phyloP scores from a whole-genome alignment of 2,797 vertebrate genomes.

The Pangasius larnaudii region DNA sequence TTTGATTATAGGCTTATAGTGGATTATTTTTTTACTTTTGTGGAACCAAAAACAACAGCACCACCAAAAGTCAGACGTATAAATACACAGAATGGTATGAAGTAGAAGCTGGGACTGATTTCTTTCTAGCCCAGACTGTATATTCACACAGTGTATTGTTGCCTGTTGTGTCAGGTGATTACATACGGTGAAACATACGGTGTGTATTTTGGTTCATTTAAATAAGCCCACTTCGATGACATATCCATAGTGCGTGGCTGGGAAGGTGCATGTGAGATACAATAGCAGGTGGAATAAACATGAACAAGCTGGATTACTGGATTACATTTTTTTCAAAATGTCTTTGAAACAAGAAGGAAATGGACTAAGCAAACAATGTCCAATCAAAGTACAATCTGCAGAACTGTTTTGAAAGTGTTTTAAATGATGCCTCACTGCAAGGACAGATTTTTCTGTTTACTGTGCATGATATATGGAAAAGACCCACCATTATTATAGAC shows the following conservation, averaged over 20 bases:
- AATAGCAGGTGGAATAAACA: not conserved
- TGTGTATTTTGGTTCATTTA: not conserved
- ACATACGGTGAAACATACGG: not conserved
- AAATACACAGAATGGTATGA: not conserved
- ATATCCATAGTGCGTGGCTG: not conserved
- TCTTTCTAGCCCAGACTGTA: not conserved
- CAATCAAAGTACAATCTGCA: not conserved
- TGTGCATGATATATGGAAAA: not conserved
- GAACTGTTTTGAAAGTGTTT: not conserved
- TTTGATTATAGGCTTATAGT: not conserved
- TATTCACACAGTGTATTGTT: not conserved
- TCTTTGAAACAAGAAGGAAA: not conserved
- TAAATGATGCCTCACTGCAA: not conserved
- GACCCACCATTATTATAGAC: not conserved
- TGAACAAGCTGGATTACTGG: not conserved
- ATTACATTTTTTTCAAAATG: not conserved
- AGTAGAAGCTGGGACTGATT: not conserved
- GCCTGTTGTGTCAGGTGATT: not conserved
- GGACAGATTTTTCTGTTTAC: not conserved
- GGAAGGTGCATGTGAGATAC: not conserved
- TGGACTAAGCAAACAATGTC: not conserved
- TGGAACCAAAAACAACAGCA: not conserved
- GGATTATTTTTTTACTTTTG: not conserved
- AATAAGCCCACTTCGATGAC: not conserved
- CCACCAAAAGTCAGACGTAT: not conserved